These are phyloP conservation scores for Drosophila eohydei DNA, from an alignment of 2,888 invertebrate species.

Conservation along the genomic window DNA sequence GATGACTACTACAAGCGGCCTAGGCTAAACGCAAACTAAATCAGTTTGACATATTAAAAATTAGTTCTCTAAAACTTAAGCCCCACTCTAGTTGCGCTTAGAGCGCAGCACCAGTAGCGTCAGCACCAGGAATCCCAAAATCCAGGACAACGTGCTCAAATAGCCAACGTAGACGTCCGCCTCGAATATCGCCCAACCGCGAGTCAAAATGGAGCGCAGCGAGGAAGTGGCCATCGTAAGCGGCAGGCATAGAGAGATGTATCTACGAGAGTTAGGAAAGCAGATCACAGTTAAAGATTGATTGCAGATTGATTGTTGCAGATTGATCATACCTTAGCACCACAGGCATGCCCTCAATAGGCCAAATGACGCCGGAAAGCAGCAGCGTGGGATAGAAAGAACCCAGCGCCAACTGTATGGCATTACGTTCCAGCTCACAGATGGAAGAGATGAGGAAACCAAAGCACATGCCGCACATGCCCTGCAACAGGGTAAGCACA, in stretches of 20 bases:
- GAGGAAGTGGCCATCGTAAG: slow-evolving; percentile 97
- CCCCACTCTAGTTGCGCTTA: slow-evolving; percentile 91
- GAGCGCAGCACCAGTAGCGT: slow-evolving; percentile 92
- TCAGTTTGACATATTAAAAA: slow-evolving; percentile 45
- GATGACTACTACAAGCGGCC: slow-evolving; percentile 63
- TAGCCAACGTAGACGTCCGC: slow-evolving; percentile 95
- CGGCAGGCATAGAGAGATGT: slow-evolving; percentile 93
- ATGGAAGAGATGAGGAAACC: slow-evolving; percentile 97
- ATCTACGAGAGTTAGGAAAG: slow-evolving; percentile 81
- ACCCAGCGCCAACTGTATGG: slow-evolving; percentile 96
- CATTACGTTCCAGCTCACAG: slow-evolving; percentile 96
- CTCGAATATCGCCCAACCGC: slow-evolving; percentile 94
- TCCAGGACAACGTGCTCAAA: slow-evolving; percentile 94
- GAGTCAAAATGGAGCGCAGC: slow-evolving; percentile 92
- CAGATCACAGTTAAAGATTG: neutral
- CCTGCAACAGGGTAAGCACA: slow-evolving; percentile 94
- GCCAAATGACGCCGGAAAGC: slow-evolving; percentile 98
- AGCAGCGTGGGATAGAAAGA: slow-evolving; percentile 97
- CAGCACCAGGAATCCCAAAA: slow-evolving; percentile 91
- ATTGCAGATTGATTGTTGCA: neutral
- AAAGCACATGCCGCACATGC: slow-evolving; percentile 98
- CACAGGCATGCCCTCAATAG: slow-evolving; percentile 97
- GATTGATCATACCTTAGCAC: slow-evolving; percentile 87
- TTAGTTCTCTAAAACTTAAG: slow-evolving; percentile 84
- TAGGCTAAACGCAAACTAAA: slow-evolving; percentile 57